A percentile compares a stretch with the other conserved stretches of the same genome.
Evolutionary conservation across 2,888 invertebrate genomes (phyloP).

Genomic region (Leucozona laternaria): DNA sequence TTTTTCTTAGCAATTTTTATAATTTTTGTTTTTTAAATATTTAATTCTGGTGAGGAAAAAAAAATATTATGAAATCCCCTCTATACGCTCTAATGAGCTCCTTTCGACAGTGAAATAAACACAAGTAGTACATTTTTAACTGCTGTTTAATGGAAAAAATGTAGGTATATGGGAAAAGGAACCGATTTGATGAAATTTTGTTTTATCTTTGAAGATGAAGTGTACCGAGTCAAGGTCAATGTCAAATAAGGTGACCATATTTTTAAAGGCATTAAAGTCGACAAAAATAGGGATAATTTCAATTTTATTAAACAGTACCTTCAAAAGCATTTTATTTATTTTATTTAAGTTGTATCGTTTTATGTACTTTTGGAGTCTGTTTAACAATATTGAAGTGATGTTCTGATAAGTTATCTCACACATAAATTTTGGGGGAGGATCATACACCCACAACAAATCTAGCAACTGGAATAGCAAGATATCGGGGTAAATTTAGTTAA

Average conservation of each 20-base stretch:
- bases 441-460: too few species aligned
- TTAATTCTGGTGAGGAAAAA: constrained; percentile 12
- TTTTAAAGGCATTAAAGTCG: neutral
- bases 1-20: neutral
- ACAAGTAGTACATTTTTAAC: constrained; percentile 43
- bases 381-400: too few species aligned
- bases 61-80: constrained; percentile 57
- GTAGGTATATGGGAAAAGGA: constrained; percentile 64
- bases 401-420: too few species aligned
- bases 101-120: constrained; percentile 64
- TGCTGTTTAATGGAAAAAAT: constrained; percentile 39
- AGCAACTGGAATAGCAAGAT: too few species aligned
- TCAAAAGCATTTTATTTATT: too few species aligned
- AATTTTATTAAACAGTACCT: too few species aligned
- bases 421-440: too few species aligned
- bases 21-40: neutral
- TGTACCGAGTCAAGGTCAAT: constrained; percentile 53
- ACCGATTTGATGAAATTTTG: constrained; percentile 26
- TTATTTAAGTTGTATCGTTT: too few species aligned
- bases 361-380: too few species aligned
- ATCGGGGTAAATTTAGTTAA: too few species aligned
- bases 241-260: neutral
- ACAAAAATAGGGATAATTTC: too few species aligned
- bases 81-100: constrained; percentile 74
- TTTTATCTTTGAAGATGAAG: constrained; percentile 7